phyloP scores from a whole-genome alignment of 2,113 vertebrate species.

The Reinhardtius hippoglossoides region DNA sequence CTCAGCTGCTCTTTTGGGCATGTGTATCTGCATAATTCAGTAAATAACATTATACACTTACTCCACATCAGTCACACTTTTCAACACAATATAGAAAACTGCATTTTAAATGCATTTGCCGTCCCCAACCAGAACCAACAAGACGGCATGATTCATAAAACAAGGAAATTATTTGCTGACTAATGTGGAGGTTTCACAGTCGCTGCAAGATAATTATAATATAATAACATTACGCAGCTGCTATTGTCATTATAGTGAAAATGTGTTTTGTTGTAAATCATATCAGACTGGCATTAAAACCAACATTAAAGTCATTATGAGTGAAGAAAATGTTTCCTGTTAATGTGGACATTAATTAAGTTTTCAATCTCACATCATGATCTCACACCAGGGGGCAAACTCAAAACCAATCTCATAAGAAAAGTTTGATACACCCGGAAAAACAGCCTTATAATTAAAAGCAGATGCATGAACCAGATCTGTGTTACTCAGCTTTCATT shows the following conservation, averaged over 20 bases:
- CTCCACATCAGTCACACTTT: not conserved
- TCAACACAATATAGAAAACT: too few species aligned
- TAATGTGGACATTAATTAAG: slow-evolving; percentile 51
- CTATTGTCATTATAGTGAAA: slow-evolving; percentile 11
- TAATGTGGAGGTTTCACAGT: not conserved
- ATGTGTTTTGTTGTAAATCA: slow-evolving; percentile 38
- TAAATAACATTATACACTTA: not conserved
- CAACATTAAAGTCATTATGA: slow-evolving; percentile 7
- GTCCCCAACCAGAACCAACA: not conserved
- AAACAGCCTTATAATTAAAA: not conserved
- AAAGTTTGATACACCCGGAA: not conserved
- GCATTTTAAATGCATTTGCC: not conserved
- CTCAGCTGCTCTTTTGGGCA: not conserved
- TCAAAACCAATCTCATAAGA: not conserved
- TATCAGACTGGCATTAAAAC: slow-evolving; percentile 39
- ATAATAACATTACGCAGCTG: not conserved
- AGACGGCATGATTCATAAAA: not conserved
- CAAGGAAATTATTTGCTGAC: not conserved
- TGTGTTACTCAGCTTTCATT: not conserved
- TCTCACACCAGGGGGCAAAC: slow-evolving; percentile 24
- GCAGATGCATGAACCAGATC: not conserved
- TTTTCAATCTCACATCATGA: slow-evolving; percentile 28
- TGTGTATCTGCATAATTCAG: not conserved
- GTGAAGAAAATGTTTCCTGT: not conserved
- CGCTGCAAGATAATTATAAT: not conserved